phyloP scores from a whole-genome alignment of 2,113 vertebrate genomes.

The Rostratula benghalensis region DNA sequence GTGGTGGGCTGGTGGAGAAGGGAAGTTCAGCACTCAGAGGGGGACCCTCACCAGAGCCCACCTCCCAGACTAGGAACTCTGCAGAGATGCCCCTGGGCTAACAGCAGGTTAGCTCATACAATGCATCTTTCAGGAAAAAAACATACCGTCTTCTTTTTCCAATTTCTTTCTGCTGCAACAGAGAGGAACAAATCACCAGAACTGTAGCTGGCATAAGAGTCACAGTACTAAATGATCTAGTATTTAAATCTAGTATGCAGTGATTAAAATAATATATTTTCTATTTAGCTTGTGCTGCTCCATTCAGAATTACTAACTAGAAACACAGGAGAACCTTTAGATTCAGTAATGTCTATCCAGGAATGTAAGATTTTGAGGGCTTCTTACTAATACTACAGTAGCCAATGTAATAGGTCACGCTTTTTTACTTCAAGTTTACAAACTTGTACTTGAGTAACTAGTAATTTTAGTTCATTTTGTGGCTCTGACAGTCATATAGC shows the following conservation, averaged over 20 bases:
- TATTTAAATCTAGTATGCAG: neutral
- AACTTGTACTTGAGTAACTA: neutral
- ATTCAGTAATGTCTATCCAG: neutral
- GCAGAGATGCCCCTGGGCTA: constrained; percentile 42
- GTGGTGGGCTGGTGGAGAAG: fast-evolving
- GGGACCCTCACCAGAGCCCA: constrained; percentile 8
- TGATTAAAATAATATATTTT: constrained; percentile 6
- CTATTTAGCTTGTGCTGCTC: neutral
- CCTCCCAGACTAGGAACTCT: constrained; percentile 53
- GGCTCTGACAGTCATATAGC: neutral
- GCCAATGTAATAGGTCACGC: neutral
- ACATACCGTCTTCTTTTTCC: neutral
- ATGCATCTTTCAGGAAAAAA: neutral
- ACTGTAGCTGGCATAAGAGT: neutral
- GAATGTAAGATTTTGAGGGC: neutral
- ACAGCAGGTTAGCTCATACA: neutral
- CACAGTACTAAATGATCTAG: neutral
- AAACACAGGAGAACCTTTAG: neutral
- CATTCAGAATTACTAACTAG: neutral
- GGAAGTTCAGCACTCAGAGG: neutral
- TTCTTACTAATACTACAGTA: neutral
- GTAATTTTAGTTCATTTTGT: constrained; percentile 3
- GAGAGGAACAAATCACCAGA: neutral
- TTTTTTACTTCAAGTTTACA: neutral
- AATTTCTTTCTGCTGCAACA: constrained; percentile 15